Conservation (phyloP, 2,888 invertebrate species). For the Sinotaia quadrata region DNA sequence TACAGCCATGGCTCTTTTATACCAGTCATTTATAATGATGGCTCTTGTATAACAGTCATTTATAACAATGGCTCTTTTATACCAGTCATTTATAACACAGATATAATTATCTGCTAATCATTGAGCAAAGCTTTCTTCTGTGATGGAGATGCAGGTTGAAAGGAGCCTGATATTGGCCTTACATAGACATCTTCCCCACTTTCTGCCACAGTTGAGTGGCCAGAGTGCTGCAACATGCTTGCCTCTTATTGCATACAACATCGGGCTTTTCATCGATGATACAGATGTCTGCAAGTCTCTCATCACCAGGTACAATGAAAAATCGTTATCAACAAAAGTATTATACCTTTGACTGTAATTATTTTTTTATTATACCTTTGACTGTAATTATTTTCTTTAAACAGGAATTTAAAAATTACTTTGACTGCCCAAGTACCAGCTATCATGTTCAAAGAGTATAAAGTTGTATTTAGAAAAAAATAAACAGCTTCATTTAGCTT, state of each 20-base stretch:
- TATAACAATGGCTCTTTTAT: not conserved
- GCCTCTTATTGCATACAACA: conserved; percentile 56
- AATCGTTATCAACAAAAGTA: not conserved
- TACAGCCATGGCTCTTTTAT: too few relatives aligned
- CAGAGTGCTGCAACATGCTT: conserved; percentile 40
- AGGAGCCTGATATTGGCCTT: conserved; percentile 50
- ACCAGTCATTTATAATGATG: not conserved
- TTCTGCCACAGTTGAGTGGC: conserved; percentile 43
- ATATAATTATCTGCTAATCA: not conserved
- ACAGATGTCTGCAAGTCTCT: conserved; percentile 51
- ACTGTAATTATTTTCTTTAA: too few relatives aligned
- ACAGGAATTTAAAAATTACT: too few relatives aligned
- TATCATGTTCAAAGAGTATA: too few relatives aligned
- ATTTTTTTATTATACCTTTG: too few relatives aligned
- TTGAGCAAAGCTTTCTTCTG: not conserved
- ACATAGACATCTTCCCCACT: conserved; percentile 43
- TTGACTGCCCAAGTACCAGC: too few relatives aligned
- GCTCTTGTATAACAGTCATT: not conserved
- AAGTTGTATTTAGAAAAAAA: too few relatives aligned
- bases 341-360: not conserved
- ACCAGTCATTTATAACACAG: not conserved
- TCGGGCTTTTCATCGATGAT: conserved; percentile 55
- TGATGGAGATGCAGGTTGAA: conserved; percentile 47
- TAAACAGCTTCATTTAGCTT: too few relatives aligned
- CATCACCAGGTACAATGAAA: conserved; percentile 47